Percentiles rank a stretch among this genome's conserved stretches.
phyloP scores from a whole-genome alignment of 2,888 invertebrate species.

The Cactoblastis cactorum region DNA sequence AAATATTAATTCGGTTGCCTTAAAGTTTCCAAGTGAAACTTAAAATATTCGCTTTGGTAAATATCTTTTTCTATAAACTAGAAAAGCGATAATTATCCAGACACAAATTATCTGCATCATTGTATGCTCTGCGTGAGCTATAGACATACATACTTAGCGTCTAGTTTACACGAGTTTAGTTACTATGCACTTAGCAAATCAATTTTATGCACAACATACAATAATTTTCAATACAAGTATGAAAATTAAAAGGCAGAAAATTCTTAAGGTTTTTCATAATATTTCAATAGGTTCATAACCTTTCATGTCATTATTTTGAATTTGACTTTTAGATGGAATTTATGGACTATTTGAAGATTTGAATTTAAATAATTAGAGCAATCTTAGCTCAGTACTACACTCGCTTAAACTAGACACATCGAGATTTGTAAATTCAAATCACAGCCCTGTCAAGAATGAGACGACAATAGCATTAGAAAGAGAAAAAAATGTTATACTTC shows the following conservation, averaged over 20 bases:
- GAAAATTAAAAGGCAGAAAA: too few relatives aligned
- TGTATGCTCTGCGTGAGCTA: conserved; percentile 1
- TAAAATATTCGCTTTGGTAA: conserved; percentile 6
- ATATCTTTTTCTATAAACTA: conserved; percentile 6
- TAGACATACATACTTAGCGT: conserved; percentile 8
- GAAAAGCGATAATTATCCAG: conserved; percentile 8
- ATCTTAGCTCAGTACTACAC: background rate
- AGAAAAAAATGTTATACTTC: background rate
- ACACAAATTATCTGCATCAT: background rate
- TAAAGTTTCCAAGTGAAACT: conserved; percentile 3
- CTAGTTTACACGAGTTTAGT: conserved; percentile 2
- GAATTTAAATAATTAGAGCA: background rate
- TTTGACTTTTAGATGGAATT: too few relatives aligned
- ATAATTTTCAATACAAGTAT: background rate
- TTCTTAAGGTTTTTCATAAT: too few relatives aligned
- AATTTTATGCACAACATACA: background rate
- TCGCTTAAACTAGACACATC: background rate
- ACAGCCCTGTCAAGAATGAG: conserved; percentile 11
- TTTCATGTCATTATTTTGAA: too few relatives aligned
- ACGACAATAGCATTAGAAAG: conserved; percentile 4
- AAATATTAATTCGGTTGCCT: conserved; percentile 3
- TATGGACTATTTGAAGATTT: too few relatives aligned
- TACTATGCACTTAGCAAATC: background rate
- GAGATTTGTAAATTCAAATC: conserved; percentile 5
- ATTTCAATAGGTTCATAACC: too few relatives aligned